Percentiles rank a stretch among this genome's conserved stretches.
Conservation (phyloP, 2,797 vertebrate genomes). For the Sebastes steindachneri region DNA sequence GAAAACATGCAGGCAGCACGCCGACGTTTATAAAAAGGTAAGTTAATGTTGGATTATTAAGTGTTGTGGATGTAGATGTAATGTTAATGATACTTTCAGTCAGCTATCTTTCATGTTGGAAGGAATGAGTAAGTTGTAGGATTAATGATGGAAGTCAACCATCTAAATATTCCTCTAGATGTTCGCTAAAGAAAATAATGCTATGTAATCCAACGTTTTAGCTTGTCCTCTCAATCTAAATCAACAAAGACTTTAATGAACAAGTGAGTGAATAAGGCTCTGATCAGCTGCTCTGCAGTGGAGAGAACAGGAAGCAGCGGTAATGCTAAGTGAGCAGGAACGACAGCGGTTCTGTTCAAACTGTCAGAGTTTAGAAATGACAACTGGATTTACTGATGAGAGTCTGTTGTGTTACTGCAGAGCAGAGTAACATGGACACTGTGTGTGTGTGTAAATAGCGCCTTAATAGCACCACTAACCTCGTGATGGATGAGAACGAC, state of each 20-base stretch:
- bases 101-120: not conserved
- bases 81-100: not conserved
- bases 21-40: not conserved
- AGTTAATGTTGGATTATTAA: not conserved
- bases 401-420: not conserved
- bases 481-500: rapidly evolving
- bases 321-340: not conserved
- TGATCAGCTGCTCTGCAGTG: not conserved
- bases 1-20: not conserved
- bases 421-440: not conserved
- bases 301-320: not conserved
- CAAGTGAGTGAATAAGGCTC: not conserved
- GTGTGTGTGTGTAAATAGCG: not conserved
- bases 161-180: not conserved
- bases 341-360: not conserved
- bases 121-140: not conserved
- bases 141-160: not conserved
- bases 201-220: rapidly evolving
- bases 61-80: not conserved
- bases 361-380: not conserved
- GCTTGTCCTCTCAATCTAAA: not conserved
- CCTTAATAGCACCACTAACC: not conserved
- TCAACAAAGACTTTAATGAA: not conserved
- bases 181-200: not conserved
- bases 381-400: not conserved